Evolutionary conservation across 2,888 invertebrate genomes (phyloP), one percentile per base, ranked within the genome.

Genomic region (Xanthia togata): DNA sequence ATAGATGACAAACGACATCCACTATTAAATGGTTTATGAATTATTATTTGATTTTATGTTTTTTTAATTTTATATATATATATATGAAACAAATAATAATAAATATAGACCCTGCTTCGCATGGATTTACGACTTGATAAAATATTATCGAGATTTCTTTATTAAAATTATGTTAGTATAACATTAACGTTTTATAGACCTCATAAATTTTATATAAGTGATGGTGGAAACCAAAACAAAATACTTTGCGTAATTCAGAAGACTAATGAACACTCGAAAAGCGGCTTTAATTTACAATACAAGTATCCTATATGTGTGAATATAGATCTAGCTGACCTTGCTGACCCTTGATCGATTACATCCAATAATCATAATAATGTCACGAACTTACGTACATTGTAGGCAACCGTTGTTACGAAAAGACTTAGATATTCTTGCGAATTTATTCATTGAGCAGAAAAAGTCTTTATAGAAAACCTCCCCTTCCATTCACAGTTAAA

Each of bases 401-500:
- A n/a, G n/a, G n/a, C n/a, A 47, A 26, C 35, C 11, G 17, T 11
- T 44, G n/a, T 9, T 47, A 23, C 11, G 2, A 59, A 60, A 44
- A 38, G 4, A 12, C 4, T 31, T 26, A 31, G 23, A 35, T 26
- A 57, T 26, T 50, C 63, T 35, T 26, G 20, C 14, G 44, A 77
- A 55, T 63, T n/a, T 31, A 72, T 72, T 65, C 23, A 65, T 4
- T 41, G 70, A 78, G 50, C 70, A 44, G 38, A 53, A 78, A 65
- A 68, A 55, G 23, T 35, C 14, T 47, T 44, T 4, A 4, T 26
- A 57, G 14, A 68, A 63, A 50, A 44, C 12, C 44, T 23, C 71
- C 67, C 75, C 62, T 62, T 74, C 35, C 31, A 71, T 38, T 50
- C 17, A 11, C 60, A 73, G 71, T 78, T 47, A 68, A 47, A 84